Conservation (phyloP, 30 jellyfish, hydroid and myxozoan species). For the Hydractinia symbiolongicarpus region DNA sequence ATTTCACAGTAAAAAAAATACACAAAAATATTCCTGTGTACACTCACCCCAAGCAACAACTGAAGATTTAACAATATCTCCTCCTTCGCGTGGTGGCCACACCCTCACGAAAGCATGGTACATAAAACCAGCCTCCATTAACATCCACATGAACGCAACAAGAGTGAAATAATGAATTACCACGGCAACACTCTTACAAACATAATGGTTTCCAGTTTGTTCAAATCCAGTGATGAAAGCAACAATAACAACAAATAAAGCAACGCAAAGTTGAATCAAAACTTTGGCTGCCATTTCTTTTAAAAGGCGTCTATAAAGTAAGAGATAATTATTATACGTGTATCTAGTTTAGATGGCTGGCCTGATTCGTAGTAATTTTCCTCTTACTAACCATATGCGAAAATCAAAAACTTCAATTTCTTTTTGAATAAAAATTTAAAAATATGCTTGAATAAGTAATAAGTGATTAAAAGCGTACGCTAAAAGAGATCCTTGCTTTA, state of each 20-base stretch:
- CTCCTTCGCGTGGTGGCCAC: conserved; percentile 98
- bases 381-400: too few relatives aligned
- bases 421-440: too few relatives aligned
- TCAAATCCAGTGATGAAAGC: conserved; percentile 89
- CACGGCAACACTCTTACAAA: conserved; percentile 81
- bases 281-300: conserved; percentile 92
- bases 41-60: conserved; percentile 96
- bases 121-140: conserved; percentile 96
- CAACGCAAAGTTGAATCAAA: conserved; percentile 76
- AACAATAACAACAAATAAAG: conserved; percentile 71
- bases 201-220: conserved; percentile 53
- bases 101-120: conserved; percentile 94
- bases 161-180: conserved; percentile 79
- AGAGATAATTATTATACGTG: too few relatives aligned
- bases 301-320: conserved; percentile 64
- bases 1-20: not conserved
- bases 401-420: too few relatives aligned
- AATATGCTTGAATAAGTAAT: too few relatives aligned
- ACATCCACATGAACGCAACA: conserved; percentile 97
- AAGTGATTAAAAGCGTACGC: not conserved
- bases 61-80: conserved; percentile 77
- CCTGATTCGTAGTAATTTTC: too few relatives aligned
- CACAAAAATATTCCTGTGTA: not conserved
- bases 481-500: too few relatives aligned
- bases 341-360: too few relatives aligned